Percentiles rank a stretch among this genome's conserved stretches.
Evolutionary conservation across 2,888 invertebrate genomes (phyloP).

Genomic region (Cistogaster globosa): DNA sequence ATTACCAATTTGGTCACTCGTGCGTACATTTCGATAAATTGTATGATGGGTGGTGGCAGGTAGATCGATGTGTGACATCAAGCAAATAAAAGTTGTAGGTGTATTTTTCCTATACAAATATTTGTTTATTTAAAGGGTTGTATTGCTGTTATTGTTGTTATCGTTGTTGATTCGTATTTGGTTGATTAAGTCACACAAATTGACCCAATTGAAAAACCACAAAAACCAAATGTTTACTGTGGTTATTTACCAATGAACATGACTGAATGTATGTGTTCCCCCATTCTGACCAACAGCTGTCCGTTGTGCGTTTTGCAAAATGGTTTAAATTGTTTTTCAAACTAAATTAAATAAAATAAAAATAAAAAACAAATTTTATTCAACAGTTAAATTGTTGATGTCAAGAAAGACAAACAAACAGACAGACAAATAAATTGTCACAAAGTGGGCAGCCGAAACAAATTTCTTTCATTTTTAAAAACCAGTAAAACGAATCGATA

Average conservation of each 20-base stretch:
- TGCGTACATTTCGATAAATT: constrained; percentile 51
- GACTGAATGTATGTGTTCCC: neutral
- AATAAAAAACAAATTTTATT: constrained; percentile 49
- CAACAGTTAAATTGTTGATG: constrained; percentile 30
- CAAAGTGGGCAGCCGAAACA: constrained; percentile 13
- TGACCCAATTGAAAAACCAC: constrained; percentile 70
- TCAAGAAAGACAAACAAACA: neutral
- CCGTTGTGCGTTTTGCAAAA: neutral
- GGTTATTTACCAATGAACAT: constrained; percentile 60
- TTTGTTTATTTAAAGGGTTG: constrained; percentile 58
- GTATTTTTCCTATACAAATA: constrained; percentile 20
- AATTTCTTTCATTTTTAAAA: no score
- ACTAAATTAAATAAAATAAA: constrained; percentile 32
- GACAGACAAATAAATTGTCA: constrained; percentile 59
- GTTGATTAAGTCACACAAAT: constrained; percentile 69
- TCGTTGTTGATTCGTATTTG: constrained; percentile 39
- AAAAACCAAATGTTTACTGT: constrained; percentile 61
- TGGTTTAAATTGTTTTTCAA: constrained; percentile 63
- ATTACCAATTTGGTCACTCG: constrained; percentile 62
- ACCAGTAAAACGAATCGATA: neutral
- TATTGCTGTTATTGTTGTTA: constrained; percentile 2
- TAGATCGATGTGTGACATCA: neutral
- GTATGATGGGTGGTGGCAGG: no score
- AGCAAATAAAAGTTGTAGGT: neutral
- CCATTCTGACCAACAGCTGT: neutral